phyloP scores from a whole-genome alignment of 2,797 vertebrate species.

The Sus cebifrons region DNA sequence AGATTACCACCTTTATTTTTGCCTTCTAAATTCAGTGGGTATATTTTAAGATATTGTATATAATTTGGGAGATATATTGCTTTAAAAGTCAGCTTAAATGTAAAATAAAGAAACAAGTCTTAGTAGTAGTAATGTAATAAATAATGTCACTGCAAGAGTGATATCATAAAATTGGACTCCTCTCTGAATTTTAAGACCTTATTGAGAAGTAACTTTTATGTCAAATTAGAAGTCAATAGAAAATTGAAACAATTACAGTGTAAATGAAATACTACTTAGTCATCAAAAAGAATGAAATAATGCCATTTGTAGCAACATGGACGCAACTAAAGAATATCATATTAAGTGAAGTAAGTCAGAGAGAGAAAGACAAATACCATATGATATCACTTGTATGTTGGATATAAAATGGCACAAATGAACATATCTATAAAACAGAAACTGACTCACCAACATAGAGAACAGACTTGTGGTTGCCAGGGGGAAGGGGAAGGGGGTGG shows the following conservation, averaged over 20 bases:
- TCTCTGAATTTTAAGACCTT: constrained; percentile 69
- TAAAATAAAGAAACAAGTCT: constrained; percentile 48
- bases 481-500: no score
- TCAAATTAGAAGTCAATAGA: constrained; percentile 78
- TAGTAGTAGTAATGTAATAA: constrained; percentile 54
- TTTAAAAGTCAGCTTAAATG: not conserved
- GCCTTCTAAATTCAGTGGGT: not conserved
- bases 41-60: not conserved
- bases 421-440: no score
- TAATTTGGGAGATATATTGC: not conserved
- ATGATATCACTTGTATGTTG: no score
- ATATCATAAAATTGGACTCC: constrained; percentile 59
- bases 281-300: no score
- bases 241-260: constrained; percentile 61
- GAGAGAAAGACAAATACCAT: no score
- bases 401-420: no score
- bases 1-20: not conserved
- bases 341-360: no score
- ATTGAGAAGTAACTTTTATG: constrained; percentile 81
- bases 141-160: constrained; percentile 81
- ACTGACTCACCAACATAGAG: no score
- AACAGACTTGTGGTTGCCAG: no score
- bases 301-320: no score
- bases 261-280: no score
- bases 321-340: no score